phyloP scores from a whole-genome alignment of 1,140 invertebrate genomes.

The Cherax quadricarinatus region DNA sequence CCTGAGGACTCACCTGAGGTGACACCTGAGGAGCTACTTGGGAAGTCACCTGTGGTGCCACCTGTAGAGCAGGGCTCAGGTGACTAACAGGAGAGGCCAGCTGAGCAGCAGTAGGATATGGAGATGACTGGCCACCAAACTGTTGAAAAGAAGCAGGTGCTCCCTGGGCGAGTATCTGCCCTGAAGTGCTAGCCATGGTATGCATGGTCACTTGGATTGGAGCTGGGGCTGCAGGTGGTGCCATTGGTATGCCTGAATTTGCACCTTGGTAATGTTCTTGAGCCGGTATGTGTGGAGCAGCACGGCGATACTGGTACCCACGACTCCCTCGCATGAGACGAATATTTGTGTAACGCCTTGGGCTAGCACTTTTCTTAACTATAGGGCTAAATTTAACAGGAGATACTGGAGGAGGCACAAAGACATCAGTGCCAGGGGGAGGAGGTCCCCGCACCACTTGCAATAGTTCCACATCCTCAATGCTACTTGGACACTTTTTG shows the following conservation, averaged over 20 bases:
- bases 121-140: slow-evolving; percentile 48
- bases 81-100: slow-evolving; percentile 51
- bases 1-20: slow-evolving; percentile 60
- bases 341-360: slow-evolving; percentile 69
- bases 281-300: slow-evolving; percentile 54
- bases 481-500: slow-evolving; percentile 34
- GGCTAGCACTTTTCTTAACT: slow-evolving; percentile 69
- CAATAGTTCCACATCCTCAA: slow-evolving; percentile 47
- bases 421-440: slow-evolving; percentile 49
- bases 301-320: slow-evolving; percentile 67
- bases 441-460: slow-evolving; percentile 30
- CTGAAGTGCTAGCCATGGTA: slow-evolving; percentile 46
- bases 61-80: slow-evolving; percentile 45
- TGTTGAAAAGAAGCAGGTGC: slow-evolving; percentile 50
- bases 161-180: slow-evolving; percentile 53
- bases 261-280: slow-evolving; percentile 46
- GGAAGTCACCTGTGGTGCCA: slow-evolving; percentile 50
- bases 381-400: slow-evolving; percentile 67
- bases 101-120: slow-evolving; percentile 46
- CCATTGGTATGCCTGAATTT: slow-evolving; percentile 35
- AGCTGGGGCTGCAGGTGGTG: slow-evolving; percentile 32
- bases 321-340: slow-evolving; percentile 64
- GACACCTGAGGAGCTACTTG: slow-evolving; percentile 59
- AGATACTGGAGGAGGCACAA: slow-evolving; percentile 63
- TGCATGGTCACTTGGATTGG: slow-evolving; percentile 61